These are phyloP conservation scores for Nephrotoma appendiculata DNA, from an alignment of 2,888 invertebrate species.

Conservation along the genomic window DNA sequence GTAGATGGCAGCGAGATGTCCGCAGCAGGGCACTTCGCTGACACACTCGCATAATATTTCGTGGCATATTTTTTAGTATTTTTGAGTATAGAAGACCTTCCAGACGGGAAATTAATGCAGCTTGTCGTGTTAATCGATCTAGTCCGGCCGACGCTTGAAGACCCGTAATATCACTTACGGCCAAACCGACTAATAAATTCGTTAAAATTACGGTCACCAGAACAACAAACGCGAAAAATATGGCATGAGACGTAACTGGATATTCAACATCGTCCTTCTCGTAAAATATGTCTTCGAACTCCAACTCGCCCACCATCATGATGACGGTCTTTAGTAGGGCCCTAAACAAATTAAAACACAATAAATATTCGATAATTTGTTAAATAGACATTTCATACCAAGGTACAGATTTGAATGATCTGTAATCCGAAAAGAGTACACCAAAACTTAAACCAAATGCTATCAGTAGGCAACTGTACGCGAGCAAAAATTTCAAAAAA, in stretches of 20 bases:
- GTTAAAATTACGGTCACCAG: constrained; percentile 69
- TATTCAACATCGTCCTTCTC: constrained; percentile 42
- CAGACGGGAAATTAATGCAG: constrained; percentile 64
- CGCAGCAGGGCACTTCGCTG: constrained; percentile 61
- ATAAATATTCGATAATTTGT: not conserved
- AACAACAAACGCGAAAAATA: constrained; percentile 62
- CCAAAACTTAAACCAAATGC: constrained; percentile 70
- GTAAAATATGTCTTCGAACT: constrained; percentile 73
- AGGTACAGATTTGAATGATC: constrained; percentile 47
- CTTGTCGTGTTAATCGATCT: constrained; percentile 65
- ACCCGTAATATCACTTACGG: constrained; percentile 75
- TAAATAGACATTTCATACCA: constrained; percentile 18
- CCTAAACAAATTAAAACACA: constrained; percentile 13
- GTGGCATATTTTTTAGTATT: constrained; percentile 49
- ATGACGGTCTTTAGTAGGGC: constrained; percentile 60
- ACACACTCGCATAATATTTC: constrained; percentile 45
- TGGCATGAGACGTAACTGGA: constrained; percentile 56
- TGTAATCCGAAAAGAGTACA: constrained; percentile 65
- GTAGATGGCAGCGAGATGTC: constrained; percentile 56
- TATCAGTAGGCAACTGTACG: constrained; percentile 64
- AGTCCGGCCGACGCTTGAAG: constrained; percentile 65
- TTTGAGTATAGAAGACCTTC: constrained; percentile 73
- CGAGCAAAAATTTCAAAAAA: constrained; percentile 65
- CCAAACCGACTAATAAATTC: constrained; percentile 69
- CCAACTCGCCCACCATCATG: constrained; percentile 81